These are phyloP conservation scores for Coracias cyanogaster DNA, from an alignment of 2,797 vertebrate species.

Conservation along the genomic window DNA sequence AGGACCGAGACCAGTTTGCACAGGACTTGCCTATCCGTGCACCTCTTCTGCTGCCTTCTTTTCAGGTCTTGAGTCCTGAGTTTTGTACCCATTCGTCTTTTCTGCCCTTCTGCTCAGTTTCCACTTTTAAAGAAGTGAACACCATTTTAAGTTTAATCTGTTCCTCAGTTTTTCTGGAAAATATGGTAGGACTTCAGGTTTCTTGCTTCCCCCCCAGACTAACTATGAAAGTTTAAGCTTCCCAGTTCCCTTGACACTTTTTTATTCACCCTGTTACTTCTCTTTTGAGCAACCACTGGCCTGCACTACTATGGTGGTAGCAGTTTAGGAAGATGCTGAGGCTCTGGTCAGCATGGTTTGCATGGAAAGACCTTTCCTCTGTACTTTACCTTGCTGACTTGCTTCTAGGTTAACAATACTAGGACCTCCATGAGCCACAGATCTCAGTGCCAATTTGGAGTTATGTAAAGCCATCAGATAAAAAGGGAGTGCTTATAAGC, in stretches of 20 bases:
- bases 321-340: background rate
- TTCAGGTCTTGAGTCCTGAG: background rate
- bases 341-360: background rate
- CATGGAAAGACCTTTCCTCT: background rate
- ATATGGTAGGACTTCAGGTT: background rate
- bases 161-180: background rate
- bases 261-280: background rate
- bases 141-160: background rate
- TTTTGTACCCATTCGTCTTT: background rate
- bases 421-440: background rate
- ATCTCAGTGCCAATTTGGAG: background rate
- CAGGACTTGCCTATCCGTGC: background rate
- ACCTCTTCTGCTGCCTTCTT: background rate
- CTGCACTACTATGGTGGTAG: background rate
- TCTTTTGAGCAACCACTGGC: background rate
- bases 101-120: background rate
- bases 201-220: fast-evolving
- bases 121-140: background rate
- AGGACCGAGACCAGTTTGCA: background rate
- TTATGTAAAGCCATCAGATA: background rate
- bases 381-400: background rate
- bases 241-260: background rate
- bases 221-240: background rate
- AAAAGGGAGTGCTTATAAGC: background rate
- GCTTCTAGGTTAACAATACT: background rate